Conservation (phyloP, 2,797 vertebrate species). For the Smutsia temminckii region DNA sequence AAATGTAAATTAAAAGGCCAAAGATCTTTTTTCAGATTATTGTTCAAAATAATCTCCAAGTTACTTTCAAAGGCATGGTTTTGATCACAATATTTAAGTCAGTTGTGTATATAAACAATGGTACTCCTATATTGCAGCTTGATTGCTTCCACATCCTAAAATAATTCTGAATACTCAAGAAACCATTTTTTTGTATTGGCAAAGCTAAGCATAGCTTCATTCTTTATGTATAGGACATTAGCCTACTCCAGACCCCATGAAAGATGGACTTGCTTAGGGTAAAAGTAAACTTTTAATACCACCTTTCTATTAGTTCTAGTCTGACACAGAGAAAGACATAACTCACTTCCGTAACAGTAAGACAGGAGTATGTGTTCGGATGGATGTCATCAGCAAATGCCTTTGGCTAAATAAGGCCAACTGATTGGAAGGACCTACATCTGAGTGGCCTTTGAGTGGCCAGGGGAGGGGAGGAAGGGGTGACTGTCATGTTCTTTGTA, state of each 20-base stretch:
- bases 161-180: slow-evolving; percentile 44
- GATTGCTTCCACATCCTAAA: background rate
- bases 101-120: background rate
- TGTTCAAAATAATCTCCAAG: background rate
- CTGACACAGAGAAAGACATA: slow-evolving; percentile 18
- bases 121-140: background rate
- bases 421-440: slow-evolving; percentile 3
- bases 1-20: background rate
- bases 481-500: background rate
- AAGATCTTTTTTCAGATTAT: slow-evolving; percentile 12
- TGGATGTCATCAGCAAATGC: slow-evolving; percentile 1
- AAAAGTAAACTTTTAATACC: slow-evolving; percentile 44
- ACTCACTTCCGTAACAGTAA: slow-evolving; percentile 21
- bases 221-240: background rate
- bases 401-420: slow-evolving; percentile 42
- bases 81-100: slow-evolving; percentile 36
- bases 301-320: slow-evolving; percentile 55
- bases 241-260: background rate
- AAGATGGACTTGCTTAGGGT: slow-evolving; percentile 10
- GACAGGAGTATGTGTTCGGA: background rate
- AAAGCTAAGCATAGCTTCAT: background rate
- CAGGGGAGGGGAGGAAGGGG: background rate
- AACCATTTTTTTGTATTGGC: background rate
- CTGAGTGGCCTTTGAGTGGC: background rate
- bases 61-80: background rate